Percentiles rank a stretch among this genome's conserved stretches.
Evolutionary conservation across 2,113 vertebrate species (phyloP).

Genomic region (Campylorhamphus procurvoides): DNA sequence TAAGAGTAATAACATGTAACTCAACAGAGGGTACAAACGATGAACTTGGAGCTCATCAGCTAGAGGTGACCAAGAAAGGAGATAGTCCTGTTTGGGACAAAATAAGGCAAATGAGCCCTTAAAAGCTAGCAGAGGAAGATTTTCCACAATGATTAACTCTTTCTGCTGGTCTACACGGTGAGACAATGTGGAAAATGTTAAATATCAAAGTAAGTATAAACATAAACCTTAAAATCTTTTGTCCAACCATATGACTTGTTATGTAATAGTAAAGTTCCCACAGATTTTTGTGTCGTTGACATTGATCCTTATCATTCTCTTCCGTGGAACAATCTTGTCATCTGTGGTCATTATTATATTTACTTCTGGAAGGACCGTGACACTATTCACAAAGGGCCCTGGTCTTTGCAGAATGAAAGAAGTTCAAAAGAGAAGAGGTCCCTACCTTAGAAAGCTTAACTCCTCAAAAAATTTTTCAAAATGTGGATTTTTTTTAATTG

Average conservation of each 20-base stretch:
- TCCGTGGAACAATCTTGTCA: neutral
- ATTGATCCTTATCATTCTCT: neutral
- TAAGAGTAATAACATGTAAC: neutral
- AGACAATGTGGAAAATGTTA: neutral
- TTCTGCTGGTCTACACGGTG: neutral
- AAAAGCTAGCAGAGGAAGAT: neutral
- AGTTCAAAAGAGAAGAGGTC: neutral
- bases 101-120: neutral
- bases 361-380: neutral
- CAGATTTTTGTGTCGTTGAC: neutral
- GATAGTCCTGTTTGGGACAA: neutral
- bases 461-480: neutral
- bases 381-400: neutral
- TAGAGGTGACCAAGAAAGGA: neutral
- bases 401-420: neutral
- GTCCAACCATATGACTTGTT: neutral
- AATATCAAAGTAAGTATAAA: neutral
- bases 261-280: neutral
- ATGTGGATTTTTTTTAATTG: neutral
- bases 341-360: neutral
- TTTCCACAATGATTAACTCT: neutral
- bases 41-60: neutral
- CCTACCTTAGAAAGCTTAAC: neutral
- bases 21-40: neutral
- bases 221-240: neutral